phyloP scores from a whole-genome alignment of 2,113 vertebrate genomes.

The Xiphorhynchus elegans region DNA sequence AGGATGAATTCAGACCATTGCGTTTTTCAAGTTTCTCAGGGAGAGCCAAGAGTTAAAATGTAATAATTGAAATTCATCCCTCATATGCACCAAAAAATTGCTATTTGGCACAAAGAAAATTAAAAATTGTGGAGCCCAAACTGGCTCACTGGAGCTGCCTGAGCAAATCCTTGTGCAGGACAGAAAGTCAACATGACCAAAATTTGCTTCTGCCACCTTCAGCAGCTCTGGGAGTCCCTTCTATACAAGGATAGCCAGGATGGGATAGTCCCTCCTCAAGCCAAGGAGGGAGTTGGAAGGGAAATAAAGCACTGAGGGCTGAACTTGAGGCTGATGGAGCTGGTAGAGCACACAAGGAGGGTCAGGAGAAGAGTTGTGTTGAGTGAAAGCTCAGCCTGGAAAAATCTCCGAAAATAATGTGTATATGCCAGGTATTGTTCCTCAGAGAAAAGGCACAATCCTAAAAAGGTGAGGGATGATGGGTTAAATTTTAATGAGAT shows the following conservation, averaged over 20 bases:
- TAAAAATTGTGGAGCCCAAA: not conserved
- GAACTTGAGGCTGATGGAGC: not conserved
- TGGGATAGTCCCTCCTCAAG: fast-evolving
- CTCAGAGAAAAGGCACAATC: not conserved
- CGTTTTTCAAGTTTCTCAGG: not conserved
- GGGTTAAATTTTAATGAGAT: not conserved
- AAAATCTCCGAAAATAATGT: not conserved
- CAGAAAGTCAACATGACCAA: not conserved
- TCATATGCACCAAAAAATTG: fast-evolving
- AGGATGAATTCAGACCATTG: not conserved
- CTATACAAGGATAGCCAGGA: fast-evolving
- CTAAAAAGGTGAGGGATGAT: not conserved
- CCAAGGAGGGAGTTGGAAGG: not conserved
- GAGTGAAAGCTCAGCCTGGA: not conserved
- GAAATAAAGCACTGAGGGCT: not conserved
- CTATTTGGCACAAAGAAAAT: not conserved
- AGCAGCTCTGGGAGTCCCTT: not conserved
- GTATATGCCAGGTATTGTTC: not conserved
- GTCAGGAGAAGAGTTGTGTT: fast-evolving
- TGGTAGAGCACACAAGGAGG: fast-evolving
- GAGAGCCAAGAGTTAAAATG: not conserved
- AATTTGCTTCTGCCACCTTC: not conserved
- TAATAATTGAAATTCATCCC: fast-evolving
- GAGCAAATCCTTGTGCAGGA: not conserved
- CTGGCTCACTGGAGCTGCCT: not conserved